Evolutionary conservation across 2,888 invertebrate species (phyloP), one percentile per base, ranked within the genome.

Genomic region (Esperia sulphurella): DNA sequence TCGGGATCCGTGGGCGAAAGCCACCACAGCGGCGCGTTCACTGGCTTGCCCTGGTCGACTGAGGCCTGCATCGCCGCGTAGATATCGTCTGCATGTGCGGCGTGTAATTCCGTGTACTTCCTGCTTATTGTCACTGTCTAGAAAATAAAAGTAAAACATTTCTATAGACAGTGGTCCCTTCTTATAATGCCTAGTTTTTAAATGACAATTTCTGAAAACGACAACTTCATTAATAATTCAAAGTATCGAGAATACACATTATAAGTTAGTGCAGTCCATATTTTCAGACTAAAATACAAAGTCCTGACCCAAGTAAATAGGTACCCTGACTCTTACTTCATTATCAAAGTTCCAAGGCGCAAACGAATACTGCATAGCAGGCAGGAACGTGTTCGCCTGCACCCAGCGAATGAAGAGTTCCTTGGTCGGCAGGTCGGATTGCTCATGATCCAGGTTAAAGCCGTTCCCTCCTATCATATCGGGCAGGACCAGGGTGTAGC

Each of bases 1-100:
- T 86, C 86, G 21, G 72, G 64, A 64, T 96, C 94, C 0, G 69
- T 74, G 0, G 96, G 95, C 59, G 93, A 94, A 0, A 94, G 69
- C 96, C 96, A 97, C 97, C 97, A 97, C 35, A 97, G 90, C 0
- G 97, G 97, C 2, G 94, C 90, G 79, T 95, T 95, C 9, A 96
- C 92, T 0, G 95, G 96, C 1, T 91, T 87, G 0, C 95, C 95
- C 1, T 90, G 84, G 1, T 63, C 57, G 0, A 92, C 91, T 0
- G 93, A 90, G 5, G 89, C 78, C 44, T 91, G 66, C 91, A 94
- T 94, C 0, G 92, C 92, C 3, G 85, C 76, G 56, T 92, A 83
- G 49, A 96, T 93, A 37, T 90, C 81, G 0, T 92, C 90, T 0
- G 93, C 87, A 59, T 92, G 92, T 8, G 83, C 65, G 0, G 90